Percentiles rank a stretch among this genome's conserved stretches.
These are phyloP conservation scores for Poeciliopsis paucimaculata DNA, from an alignment of 2,797 vertebrate species.

Conservation along the genomic window DNA sequence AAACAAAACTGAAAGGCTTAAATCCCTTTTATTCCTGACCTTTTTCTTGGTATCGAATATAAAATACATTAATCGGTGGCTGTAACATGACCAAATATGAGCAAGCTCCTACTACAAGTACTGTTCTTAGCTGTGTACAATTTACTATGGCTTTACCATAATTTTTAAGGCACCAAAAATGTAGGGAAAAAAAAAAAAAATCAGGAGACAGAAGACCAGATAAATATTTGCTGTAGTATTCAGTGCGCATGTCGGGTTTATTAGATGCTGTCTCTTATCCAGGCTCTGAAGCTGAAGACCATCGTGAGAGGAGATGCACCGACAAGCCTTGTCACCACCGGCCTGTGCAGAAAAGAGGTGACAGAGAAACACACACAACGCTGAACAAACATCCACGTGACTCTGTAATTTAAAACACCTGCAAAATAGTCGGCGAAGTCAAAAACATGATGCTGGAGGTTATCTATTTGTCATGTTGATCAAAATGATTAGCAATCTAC, in stretches of 20 bases:
- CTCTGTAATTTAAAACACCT: not conserved
- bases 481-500: not conserved
- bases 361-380: conserved; percentile 25
- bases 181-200: not conserved
- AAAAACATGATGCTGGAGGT: not conserved
- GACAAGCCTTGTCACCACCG: conserved; percentile 88
- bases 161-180: not conserved
- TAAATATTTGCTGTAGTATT: conserved; percentile 12
- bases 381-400: not conserved
- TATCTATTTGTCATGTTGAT: not conserved
- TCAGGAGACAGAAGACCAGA: not conserved
- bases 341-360: conserved; percentile 95
- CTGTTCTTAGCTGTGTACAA: not conserved
- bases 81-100: not conserved
- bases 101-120: not conserved
- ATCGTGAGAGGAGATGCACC: conserved; percentile 93
- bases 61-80: no score
- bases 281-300: conserved; percentile 97
- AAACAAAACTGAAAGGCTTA: not conserved
- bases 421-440: not conserved
- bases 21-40: not conserved
- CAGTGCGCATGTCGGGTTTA: conserved; percentile 1
- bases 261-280: conserved; percentile 30
- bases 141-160: not conserved
- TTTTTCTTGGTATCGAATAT: not conserved